Evolutionary conservation across 1,140 invertebrate genomes (phyloP).

Genomic region (Thaumatotibia leucotreta): DNA sequence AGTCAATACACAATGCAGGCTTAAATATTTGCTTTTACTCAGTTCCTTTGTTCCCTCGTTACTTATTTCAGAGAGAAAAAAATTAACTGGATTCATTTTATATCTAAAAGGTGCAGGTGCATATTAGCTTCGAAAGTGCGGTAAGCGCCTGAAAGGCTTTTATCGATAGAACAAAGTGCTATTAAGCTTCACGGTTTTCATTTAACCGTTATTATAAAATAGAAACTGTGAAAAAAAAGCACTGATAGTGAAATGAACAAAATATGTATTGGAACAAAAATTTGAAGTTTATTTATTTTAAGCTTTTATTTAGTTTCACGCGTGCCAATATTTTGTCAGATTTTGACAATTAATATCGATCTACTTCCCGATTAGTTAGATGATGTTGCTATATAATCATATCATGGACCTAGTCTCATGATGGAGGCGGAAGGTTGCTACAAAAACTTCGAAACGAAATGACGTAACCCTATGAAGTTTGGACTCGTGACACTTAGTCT

Average conservation of each 20-base stretch:
- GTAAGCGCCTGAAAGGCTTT: constrained; percentile 23
- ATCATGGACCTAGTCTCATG: no score
- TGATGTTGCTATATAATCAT: no score
- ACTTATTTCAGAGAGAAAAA: neutral
- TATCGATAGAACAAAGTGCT: constrained; percentile 39
- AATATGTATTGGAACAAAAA: neutral
- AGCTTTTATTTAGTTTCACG: no score
- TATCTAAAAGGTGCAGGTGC: constrained; percentile 2
- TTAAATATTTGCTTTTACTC: constrained; percentile 9
- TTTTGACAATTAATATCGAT: no score
- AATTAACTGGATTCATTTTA: neutral
- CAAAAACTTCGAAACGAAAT: no score
- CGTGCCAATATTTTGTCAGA: no score
- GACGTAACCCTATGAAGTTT: no score
- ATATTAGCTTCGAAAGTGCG: constrained; percentile 28
- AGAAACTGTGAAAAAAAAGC: neutral
- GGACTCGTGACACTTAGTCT: no score
- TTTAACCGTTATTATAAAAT: neutral
- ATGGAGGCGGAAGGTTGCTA: no score
- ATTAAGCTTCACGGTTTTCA: constrained; percentile 26
- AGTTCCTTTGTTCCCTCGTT: neutral
- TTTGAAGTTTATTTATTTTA: no score
- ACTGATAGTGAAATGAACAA: neutral
- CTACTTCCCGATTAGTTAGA: no score
- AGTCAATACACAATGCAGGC: neutral